Conservation (phyloP, 2,113 vertebrate species). For the Toxotes jaculatrix region DNA sequence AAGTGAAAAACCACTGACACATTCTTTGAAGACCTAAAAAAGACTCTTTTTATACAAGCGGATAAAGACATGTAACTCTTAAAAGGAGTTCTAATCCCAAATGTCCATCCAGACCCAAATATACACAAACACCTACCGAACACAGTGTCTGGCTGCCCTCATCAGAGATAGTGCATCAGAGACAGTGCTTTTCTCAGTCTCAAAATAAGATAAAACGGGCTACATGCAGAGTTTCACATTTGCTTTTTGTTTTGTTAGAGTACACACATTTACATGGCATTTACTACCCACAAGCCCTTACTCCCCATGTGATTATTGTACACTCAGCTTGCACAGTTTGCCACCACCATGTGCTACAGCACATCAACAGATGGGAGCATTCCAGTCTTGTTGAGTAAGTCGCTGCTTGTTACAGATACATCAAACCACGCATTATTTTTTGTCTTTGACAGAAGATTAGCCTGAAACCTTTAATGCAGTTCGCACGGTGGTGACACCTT, state of each 20-base stretch:
- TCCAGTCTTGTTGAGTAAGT: slow-evolving; percentile 32
- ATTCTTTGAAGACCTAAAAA: slow-evolving; percentile 41
- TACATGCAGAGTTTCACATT: slow-evolving; percentile 11
- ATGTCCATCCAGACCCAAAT: slow-evolving; percentile 16
- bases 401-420: slow-evolving; percentile 44
- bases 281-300: slow-evolving; percentile 45
- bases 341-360: slow-evolving; percentile 33
- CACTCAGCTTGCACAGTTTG: slow-evolving; percentile 44
- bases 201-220: slow-evolving; percentile 11
- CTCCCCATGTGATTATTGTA: slow-evolving; percentile 45
- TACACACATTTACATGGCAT: slow-evolving; percentile 35
- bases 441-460: slow-evolving; percentile 39
- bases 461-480: slow-evolving; percentile 36
- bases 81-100: slow-evolving; percentile 39
- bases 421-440: slow-evolving; percentile 11
- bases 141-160: background rate
- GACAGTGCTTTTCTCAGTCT: background rate
- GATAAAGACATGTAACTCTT: slow-evolving; percentile 20
- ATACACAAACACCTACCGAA: slow-evolving; percentile 33
- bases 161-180: background rate
- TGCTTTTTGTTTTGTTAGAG: slow-evolving; percentile 15
- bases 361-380: slow-evolving; percentile 57
- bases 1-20: slow-evolving; percentile 41
- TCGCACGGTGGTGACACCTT: slow-evolving; percentile 34
- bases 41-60: background rate